These are phyloP conservation scores for Ophiothrix spiculata DNA, from an alignment of 35 echinoderm and acorn worm species.

Conservation along the genomic window DNA sequence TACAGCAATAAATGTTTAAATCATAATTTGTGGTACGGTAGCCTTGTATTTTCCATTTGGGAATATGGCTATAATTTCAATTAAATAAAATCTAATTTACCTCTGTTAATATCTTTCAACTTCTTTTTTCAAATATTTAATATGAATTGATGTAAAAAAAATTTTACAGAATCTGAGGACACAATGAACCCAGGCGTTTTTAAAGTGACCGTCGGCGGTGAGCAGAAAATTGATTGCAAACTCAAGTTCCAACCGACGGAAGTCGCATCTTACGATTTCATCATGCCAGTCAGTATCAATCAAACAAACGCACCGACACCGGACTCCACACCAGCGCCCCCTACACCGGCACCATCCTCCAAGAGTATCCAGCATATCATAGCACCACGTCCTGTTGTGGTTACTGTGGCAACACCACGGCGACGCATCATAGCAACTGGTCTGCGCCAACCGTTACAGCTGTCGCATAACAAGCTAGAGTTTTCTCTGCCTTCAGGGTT, in stretches of 20 bases:
- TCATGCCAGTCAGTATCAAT: conserved; percentile 89
- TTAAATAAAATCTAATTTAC: too few relatives aligned
- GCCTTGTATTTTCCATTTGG: too few relatives aligned
- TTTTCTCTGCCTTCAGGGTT: conserved; percentile 95
- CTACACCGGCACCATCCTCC: conserved; percentile 81
- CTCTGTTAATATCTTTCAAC: too few relatives aligned
- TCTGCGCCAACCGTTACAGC: conserved; percentile 82
- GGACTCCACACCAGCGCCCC: conserved; percentile 77
- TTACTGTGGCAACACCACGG: conserved; percentile 80
- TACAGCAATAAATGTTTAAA: too few relatives aligned
- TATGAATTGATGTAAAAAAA: too few relatives aligned
- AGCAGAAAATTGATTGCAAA: conserved; percentile 60
- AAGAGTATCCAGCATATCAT: conserved; percentile 99
- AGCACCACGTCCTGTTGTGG: conserved; percentile 68
- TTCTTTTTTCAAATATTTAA: too few relatives aligned
- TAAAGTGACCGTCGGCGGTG: conserved; percentile 76
- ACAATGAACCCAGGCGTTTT: conserved; percentile 81
- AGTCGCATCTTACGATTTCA: conserved; percentile 72
- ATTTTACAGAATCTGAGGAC: conserved; percentile 89
- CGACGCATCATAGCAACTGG: conserved; percentile 84
- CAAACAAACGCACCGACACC: conserved; percentile 86
- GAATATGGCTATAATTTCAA: too few relatives aligned
- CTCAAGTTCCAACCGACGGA: conserved; percentile 88
- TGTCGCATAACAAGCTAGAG: conserved; percentile 65
- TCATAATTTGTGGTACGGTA: too few relatives aligned